Percentiles rank a stretch among this genome's conserved stretches.
Evolutionary conservation across 2,113 vertebrate genomes (phyloP).

Genomic region (Tachuris rubrigastra): DNA sequence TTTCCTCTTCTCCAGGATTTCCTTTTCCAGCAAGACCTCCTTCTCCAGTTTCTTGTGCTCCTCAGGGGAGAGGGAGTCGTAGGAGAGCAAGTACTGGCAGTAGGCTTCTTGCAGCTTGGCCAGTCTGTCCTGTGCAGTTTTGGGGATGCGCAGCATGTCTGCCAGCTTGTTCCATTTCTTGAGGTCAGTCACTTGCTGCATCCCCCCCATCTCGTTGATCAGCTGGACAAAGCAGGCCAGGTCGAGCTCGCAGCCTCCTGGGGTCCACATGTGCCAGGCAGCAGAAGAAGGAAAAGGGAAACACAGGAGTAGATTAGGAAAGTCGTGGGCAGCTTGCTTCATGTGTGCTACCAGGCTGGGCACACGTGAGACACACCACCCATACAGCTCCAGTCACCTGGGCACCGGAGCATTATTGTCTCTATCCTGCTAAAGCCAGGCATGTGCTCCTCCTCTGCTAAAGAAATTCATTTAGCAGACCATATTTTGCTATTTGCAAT

Average conservation of each 20-base stretch:
- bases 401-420: neutral
- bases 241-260: slow-evolving; percentile 97
- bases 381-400: neutral
- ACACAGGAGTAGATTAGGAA: neutral
- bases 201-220: slow-evolving; percentile 98
- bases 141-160: slow-evolving; percentile 94
- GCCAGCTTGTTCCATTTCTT: slow-evolving; percentile 99
- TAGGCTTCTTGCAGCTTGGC: slow-evolving; percentile 99
- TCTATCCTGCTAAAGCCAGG: neutral
- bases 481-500: neutral
- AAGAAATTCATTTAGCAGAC: neutral
- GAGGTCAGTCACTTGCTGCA: slow-evolving; percentile 99
- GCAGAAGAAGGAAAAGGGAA: slow-evolving; percentile 24
- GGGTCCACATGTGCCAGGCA: neutral
- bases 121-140: slow-evolving; percentile 96
- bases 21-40: slow-evolving; percentile 94
- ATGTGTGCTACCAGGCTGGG: neutral
- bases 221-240: slow-evolving; percentile 97
- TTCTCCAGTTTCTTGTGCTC: slow-evolving; percentile 90
- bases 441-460: accelerated
- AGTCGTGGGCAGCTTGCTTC: accelerated
- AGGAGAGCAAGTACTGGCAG: slow-evolving; percentile 98
- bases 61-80: slow-evolving; percentile 89
- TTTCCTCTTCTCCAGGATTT: slow-evolving; percentile 88
- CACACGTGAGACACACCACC: neutral